Conservation (phyloP, 2,888 invertebrate species). For the Hirtodrosophila trivittata region DNA sequence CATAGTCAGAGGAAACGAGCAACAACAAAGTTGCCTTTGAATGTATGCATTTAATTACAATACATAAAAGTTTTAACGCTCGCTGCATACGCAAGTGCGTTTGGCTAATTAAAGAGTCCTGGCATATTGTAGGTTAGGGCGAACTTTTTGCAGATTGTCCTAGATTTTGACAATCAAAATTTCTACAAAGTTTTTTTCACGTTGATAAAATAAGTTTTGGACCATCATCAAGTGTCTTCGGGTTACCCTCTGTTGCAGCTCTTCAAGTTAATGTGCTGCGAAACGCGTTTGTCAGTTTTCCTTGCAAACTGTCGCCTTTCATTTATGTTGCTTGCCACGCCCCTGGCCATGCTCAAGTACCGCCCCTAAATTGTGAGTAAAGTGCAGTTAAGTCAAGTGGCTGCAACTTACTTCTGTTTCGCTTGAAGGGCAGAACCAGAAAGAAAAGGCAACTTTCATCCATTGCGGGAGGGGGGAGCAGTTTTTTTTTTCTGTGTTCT, state of each 20-base stretch:
- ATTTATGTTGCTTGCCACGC: constrained; percentile 39
- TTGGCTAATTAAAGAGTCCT: constrained; percentile 62
- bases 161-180: constrained; percentile 61
- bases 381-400: constrained; percentile 74
- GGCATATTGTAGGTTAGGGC: constrained; percentile 30
- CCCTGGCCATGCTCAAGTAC: constrained; percentile 10
- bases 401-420: constrained; percentile 60
- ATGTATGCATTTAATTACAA: constrained; percentile 63
- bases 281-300: constrained; percentile 45
- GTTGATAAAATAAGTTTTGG: constrained; percentile 26
- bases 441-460: constrained; percentile 48
- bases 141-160: constrained; percentile 14
- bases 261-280: constrained; percentile 47
- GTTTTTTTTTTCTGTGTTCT: constrained; percentile 54
- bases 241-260: constrained; percentile 6
- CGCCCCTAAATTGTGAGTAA: constrained; percentile 29
- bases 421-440: constrained; percentile 17
- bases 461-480: too few species aligned
- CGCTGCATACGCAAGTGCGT: constrained; percentile 41
- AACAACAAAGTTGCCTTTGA: constrained; percentile 58
- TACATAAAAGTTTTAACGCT: constrained; percentile 60
- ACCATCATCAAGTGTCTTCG: too few species aligned
- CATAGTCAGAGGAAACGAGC: too few species aligned
- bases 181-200: constrained; percentile 40
- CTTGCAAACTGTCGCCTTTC: constrained; percentile 50